These are phyloP conservation scores for Diorhabda carinulata DNA, from an alignment of 1,140 invertebrate species.

Conservation along the genomic window DNA sequence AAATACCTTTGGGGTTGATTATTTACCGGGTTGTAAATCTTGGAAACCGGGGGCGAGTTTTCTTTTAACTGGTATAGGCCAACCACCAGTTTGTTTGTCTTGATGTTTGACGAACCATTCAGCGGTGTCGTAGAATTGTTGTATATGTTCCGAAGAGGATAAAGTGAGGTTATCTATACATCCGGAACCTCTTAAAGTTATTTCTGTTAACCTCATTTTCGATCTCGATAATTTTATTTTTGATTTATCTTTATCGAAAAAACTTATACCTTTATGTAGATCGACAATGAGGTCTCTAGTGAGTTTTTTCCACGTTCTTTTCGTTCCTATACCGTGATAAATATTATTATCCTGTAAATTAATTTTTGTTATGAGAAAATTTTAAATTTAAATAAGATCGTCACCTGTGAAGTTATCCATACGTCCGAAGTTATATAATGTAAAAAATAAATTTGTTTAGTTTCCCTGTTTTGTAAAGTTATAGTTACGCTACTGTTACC, in stretches of 20 bases:
- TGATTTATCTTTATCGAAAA: conserved; percentile 60
- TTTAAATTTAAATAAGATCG: neutral
- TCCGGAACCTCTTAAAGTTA: conserved; percentile 72
- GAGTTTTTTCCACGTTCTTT: conserved; percentile 70
- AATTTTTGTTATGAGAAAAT: neutral
- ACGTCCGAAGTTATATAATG: conserved; percentile 78
- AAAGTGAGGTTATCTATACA: conserved; percentile 78
- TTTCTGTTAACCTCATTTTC: conserved; percentile 68
- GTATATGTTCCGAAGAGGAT: conserved; percentile 77
- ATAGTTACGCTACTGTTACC: conserved; percentile 79
- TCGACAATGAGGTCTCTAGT: conserved; percentile 88
- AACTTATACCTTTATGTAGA: conserved; percentile 79
- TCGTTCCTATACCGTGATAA: conserved; percentile 80
- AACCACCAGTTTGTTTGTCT: conserved; percentile 74
- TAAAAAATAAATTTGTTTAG: conserved; percentile 70
- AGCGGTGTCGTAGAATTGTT: conserved; percentile 88
- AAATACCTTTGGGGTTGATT: neutral
- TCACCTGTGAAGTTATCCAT: conserved; percentile 67
- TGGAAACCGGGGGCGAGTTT: conserved; percentile 71
- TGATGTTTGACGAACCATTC: conserved; percentile 91
- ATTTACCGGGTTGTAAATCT: conserved; percentile 43
- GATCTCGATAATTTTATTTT: conserved; percentile 69
- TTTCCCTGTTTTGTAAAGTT: conserved; percentile 71
- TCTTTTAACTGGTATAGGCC: conserved; percentile 82
- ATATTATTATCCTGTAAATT: conserved; percentile 65